These are phyloP conservation scores for Panthera leo DNA, from an alignment of 2,113 vertebrate species.

Conservation along the genomic window DNA sequence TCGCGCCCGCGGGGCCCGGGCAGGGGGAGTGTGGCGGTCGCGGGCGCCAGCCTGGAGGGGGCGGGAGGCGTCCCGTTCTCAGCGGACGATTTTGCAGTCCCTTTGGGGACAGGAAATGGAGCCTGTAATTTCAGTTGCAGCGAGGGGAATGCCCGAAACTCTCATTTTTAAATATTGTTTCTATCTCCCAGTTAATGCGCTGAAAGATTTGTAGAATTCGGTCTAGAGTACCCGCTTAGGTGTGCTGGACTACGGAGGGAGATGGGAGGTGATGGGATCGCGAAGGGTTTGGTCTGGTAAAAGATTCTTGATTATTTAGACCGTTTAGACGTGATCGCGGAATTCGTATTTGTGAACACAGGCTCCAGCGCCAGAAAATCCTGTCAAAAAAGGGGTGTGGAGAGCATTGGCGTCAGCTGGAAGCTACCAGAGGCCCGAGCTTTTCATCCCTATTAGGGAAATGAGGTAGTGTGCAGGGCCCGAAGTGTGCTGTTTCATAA, in stretches of 20 bases:
- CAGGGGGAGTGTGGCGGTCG: not conserved
- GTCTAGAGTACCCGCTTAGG: not conserved
- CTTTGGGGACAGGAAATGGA: conserved; percentile 60
- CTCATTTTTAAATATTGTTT: not conserved
- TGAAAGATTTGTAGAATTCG: not conserved
- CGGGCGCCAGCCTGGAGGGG: not conserved
- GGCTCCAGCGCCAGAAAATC: conserved; percentile 42
- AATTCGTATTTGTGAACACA: not conserved
- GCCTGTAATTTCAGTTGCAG: conserved; percentile 40
- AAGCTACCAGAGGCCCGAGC: conserved; percentile 78
- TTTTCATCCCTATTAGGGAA: conserved; percentile 85
- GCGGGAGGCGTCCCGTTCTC: not conserved
- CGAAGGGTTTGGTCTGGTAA: not conserved
- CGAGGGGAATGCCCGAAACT: not conserved
- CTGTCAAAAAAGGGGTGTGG: conserved; percentile 83
- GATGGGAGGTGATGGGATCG: not conserved
- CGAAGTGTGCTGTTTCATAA: conserved; percentile 20
- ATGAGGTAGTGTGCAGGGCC: conserved; percentile 59
- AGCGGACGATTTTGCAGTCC: not conserved
- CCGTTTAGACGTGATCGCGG: not conserved
- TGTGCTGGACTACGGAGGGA: not conserved
- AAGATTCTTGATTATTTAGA: not conserved
- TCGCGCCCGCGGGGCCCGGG: not conserved
- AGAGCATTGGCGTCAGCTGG: conserved; percentile 79
- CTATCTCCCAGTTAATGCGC: not conserved